Base-by-base conservation (phyloP, 2,113 vertebrate species). In the Nerophis lumbriciformis region DNA sequence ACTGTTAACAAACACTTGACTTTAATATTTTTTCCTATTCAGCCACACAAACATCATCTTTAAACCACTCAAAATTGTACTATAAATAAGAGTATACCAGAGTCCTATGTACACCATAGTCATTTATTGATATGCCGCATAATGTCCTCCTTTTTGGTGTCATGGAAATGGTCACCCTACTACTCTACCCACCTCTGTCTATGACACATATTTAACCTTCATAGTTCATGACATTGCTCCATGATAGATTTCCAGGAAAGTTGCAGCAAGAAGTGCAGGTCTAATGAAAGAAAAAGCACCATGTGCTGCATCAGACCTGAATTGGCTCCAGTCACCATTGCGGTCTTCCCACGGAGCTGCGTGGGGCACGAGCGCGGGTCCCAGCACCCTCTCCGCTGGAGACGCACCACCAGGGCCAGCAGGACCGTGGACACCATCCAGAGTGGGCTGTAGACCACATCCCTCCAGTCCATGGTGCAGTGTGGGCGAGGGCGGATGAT, bases 261-360 rank as follows among this genome's bases (percentile, higher is more conserved):
- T 14, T 1, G 48, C 4, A 49, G 5, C 7, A 49, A 49, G 5
- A 49, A 49, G n/a, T 12, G 14, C 16, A 16, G 9, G 15, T 51
- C 9, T 2, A 28, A 19, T 16, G 5, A 50, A 50, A 51, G 2
- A 19, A 19, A 51, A 51, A 51, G 19, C 15, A 1, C 28, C 1
- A 51, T 8, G 19, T 12, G 6, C 39, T 2, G 4, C 15, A 49
- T 1, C 36, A 12, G 11, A 94, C 94, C 94, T 55, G 92, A 90
- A 57, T 92, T 95, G 56, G 94, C 93, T 42, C 93, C 94, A 0
- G 94, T 95, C 60, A 95, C 92, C 3, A 95, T 85, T 0, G 90
- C 91, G 0, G 91, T 95, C 75, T 93, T 95, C 51, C 94, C 93
- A 0, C 65, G 85, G 53, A 96, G 90, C 5, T 83, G 79, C 0